Conservation (phyloP, 2,113 vertebrate species). For the Pipa parva region DNA sequence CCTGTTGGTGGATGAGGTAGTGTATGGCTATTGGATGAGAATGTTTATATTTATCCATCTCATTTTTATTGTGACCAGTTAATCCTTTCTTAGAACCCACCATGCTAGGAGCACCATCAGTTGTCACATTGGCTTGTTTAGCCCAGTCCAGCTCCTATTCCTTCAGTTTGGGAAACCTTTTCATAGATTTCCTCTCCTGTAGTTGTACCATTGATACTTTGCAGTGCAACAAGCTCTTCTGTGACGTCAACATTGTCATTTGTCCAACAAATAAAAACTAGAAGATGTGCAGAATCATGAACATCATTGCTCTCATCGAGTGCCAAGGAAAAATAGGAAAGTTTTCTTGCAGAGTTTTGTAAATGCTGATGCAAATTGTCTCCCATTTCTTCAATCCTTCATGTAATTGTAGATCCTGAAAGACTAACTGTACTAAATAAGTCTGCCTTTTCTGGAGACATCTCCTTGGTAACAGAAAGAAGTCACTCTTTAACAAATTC, state of each 20-base stretch:
- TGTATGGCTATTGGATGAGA: background rate
- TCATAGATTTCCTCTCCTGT: slow-evolving; percentile 13
- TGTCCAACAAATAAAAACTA: slow-evolving; percentile 13
- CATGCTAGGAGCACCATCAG: slow-evolving; percentile 20
- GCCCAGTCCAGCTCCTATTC: slow-evolving; percentile 5
- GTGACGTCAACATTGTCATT: slow-evolving; percentile 19
- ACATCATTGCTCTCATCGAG: slow-evolving; percentile 30
- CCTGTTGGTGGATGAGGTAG: background rate
- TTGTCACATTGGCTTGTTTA: slow-evolving; percentile 6
- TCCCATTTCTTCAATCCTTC: slow-evolving; percentile 10
- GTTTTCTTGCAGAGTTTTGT: slow-evolving; percentile 28
- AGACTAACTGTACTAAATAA: slow-evolving; percentile 8
- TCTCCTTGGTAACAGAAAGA: background rate
- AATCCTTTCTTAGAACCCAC: slow-evolving; percentile 11
- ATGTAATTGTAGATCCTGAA: slow-evolving; percentile 11
- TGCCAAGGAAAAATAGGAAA: slow-evolving; percentile 17
- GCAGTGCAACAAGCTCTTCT: slow-evolving; percentile 19
- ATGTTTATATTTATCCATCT: slow-evolving; percentile 4
- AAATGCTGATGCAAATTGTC: slow-evolving; percentile 5
- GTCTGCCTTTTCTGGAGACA: slow-evolving; percentile 6
- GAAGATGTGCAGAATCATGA: slow-evolving; percentile 29
- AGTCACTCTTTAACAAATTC: background rate
- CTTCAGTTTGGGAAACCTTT: slow-evolving; percentile 8
- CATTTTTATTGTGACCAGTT: background rate
- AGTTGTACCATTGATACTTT: slow-evolving; percentile 8